A percentile compares a stretch with the other conserved stretches of the same genome.
Conservation (phyloP, 92 coral and sea anemone genomes). For the Parazoanthus swiftii region DNA sequence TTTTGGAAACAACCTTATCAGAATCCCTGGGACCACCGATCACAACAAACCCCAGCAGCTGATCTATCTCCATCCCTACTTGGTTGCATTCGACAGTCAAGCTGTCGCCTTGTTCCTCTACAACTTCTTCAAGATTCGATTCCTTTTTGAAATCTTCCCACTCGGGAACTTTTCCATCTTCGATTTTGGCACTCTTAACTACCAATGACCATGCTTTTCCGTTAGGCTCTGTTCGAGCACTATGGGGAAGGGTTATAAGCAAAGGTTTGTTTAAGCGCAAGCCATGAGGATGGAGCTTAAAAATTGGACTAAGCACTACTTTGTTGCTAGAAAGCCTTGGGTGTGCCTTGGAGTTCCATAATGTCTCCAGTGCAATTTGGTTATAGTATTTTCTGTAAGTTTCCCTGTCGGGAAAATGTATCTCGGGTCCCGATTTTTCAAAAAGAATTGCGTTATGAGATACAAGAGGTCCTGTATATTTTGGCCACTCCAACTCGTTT, state of each 20-base stretch:
- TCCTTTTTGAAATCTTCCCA: slow-evolving; percentile 24
- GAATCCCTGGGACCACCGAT: slow-evolving; percentile 53
- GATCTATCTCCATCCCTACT: slow-evolving; percentile 46
- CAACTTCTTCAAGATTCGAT: background rate
- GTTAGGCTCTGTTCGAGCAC: slow-evolving; percentile 46
- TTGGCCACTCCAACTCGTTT: slow-evolving; percentile 21
- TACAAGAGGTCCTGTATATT: background rate
- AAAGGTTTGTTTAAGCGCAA: slow-evolving; percentile 23
- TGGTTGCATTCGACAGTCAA: slow-evolving; percentile 35
- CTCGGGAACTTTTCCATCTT: background rate
- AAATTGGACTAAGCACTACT: slow-evolving; percentile 71
- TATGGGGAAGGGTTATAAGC: slow-evolving; percentile 60
- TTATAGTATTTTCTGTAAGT: slow-evolving; percentile 9
- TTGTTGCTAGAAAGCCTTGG: slow-evolving; percentile 28
- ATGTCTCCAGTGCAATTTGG: slow-evolving; percentile 23
- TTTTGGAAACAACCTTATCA: slow-evolving; percentile 55
- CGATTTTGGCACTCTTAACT: slow-evolving; percentile 25
- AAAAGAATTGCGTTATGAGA: slow-evolving; percentile 21
- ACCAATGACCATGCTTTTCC: slow-evolving; percentile 55
- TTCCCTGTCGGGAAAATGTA: slow-evolving; percentile 11
- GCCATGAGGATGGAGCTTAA: slow-evolving; percentile 59
- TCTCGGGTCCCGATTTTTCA: slow-evolving; percentile 29
- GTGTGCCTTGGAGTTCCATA: slow-evolving; percentile 24
- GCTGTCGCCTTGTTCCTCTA: background rate
- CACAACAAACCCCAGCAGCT: slow-evolving; percentile 53